Base-by-base conservation (phyloP, 2,113 vertebrate species). In the Scolopax mira region DNA sequence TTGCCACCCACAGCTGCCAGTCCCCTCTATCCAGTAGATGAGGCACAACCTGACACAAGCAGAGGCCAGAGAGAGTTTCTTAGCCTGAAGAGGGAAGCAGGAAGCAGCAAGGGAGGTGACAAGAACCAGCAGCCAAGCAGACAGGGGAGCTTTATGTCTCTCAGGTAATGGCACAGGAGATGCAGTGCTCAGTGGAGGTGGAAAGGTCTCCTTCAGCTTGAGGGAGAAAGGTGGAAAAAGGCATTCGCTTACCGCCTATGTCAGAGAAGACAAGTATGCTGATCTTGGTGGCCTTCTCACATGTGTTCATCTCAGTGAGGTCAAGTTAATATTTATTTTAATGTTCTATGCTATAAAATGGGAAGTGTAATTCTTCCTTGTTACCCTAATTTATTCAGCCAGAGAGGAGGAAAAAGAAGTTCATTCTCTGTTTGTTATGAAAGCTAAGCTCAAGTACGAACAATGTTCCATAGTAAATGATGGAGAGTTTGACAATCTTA, bases 401-500 rank as follows among this genome's bases (percentile, higher is more conserved):
- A 92, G 52, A 89, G 61, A 85, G 24, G 18, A 86, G 39, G 64
- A 74, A 92, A 90, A 86, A 61, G 54, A 90, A 70, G 83, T 90
- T 94, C 42, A 78, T 92, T 95, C 48, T 93, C 91, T 87, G 65
- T 94, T 96, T 97, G 96, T 96, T 97, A 57, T 94, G 94, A 95
- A 96, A 96, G 80, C 90, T 96, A 79, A 92, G 78, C 49, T 93
- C 90, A 95, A 79, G 83, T 85, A 86, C 58, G 80, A 96, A 93
- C 79, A 95, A 58, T 66, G 80, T 96, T 93, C 80, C 12, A 24
- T 14, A 82, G 94, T 89, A 93, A 96, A 94, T 94, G 94, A 97
- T 49, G 31, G 69, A 96, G 80, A 96, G 95, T 95, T 96, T 96
- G 92, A 96, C 92, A 95, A 95, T 92, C 88, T 97, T 90, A 95